Evolutionary conservation across 2,113 vertebrate genomes (phyloP), one percentile per base, ranked within the genome.

Genomic region (Syngnathus floridae): DNA sequence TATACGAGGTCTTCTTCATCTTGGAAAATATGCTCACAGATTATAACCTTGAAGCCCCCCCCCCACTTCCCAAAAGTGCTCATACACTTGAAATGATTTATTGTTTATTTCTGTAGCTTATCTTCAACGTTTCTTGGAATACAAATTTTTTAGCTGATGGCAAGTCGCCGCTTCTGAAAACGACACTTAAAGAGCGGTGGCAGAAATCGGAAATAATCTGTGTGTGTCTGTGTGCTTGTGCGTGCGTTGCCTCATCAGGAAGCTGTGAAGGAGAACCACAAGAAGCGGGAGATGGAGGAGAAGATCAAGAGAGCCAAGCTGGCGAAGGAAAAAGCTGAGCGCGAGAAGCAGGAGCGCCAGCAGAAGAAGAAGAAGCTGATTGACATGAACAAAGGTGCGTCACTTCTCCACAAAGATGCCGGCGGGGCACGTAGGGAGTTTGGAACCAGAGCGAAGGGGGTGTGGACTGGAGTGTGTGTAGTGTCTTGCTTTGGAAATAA

Each of bases 331-430:
- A 98, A 98, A 86, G 95, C 95, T 0, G 97, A 99, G 84, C 91
- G 93, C 0, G 97, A 99, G 86, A 97, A 94, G 75, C 84, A 93
- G 75, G 95, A 98, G 80, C 86, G 95, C 10, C 94, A 94, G 89
- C 93, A 95, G 88, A 97, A 98, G 90, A 99, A 98, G 90, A 96
- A 97, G 85, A 93, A 95, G 75, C 86, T 99, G 87, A 98, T 98
- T 90, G 96, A 98, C 87, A 99, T 97, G 90, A 96, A 96, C 91
- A 98, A 95, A 98, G 97, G 96, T 99, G 92, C 58, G 84, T 64
- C 64, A 77, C 78, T 82, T 78, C 62, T 58, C 83, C 75, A 60
- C 65, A 31, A 70, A 77, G 75, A 54, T 60, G 12, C 67, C 66
- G 69, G 64, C 45, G 10, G 69, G 62, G 71, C 70, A 64, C 66